Base-by-base conservation (phyloP, 1,140 invertebrate genomes). In the Plectrocnemia conspersa region DNA sequence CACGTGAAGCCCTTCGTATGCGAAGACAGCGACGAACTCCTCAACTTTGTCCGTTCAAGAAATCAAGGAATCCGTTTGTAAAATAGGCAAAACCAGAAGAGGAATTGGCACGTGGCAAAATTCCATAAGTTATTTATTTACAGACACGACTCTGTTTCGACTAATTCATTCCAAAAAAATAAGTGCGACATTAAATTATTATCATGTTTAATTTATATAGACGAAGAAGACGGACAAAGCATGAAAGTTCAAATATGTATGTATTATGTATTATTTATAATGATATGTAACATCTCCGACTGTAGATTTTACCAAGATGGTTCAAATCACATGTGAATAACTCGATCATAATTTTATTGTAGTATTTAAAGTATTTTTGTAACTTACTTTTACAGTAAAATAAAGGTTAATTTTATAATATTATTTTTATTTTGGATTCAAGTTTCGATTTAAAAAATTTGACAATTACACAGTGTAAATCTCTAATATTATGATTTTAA, bases 1-100 rank as follows among this genome's bases (percentile, higher is more conserved):
- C 90, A 94, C 69, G 77, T 91, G 50, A 94, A 94, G 72, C 90
- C 90, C 1, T 93, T 93, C 77, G 88, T 94, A 2, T 94, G 91
- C 70, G 90, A 94, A 73, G 90, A 93, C 77, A 90, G 87, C 67
- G 89, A 93, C 57, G 89, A 93, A 72, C 80, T 93, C n/a, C 76
- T 93, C 59, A 91, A 90, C 74, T 93, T 92, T 65, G 89, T 93
- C 16, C 84, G 87, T 60, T 89, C 86, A 10, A 82, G 88, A 64
- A 92, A 92, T 70, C 87, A 87, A 22, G 83, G 83, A 63, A 82
- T 89, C 54, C 86, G 88, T 70, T 79, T 92, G 61, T 91, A 83
- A 86, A n/a, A 41, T 29, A 33, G 18, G 5, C 6, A 7, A 13
- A 4, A 21, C 15, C 35, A 6, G 27, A 2, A 40, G 46, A 13